phyloP scores from a whole-genome alignment of 2,113 vertebrate species.

The Pampusana beccarii region DNA sequence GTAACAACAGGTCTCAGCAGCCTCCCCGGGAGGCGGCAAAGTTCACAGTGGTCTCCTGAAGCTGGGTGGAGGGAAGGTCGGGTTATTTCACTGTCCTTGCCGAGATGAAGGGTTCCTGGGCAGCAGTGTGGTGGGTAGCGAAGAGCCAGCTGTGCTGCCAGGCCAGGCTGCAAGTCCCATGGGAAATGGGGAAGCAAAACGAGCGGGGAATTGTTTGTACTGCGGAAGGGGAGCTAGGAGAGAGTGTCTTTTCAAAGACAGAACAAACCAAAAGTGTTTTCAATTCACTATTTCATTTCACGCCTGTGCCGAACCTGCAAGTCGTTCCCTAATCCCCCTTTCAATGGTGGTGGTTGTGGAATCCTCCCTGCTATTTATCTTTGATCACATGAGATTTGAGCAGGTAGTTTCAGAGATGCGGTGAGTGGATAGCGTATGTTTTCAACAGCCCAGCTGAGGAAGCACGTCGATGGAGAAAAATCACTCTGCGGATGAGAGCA shows the following conservation, averaged over 20 bases:
- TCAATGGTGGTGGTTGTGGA: neutral
- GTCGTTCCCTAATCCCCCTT: neutral
- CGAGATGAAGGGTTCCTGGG: rapidly evolving
- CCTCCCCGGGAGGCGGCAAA: neutral
- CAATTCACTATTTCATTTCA: neutral
- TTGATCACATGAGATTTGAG: neutral
- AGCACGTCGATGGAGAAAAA: neutral
- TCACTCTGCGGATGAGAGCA: neutral
- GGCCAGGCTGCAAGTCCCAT: rapidly evolving
- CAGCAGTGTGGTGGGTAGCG: rapidly evolving
- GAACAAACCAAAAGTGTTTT: neutral
- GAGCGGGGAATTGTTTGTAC: neutral
- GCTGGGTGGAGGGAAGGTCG: neutral
- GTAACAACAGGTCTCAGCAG: neutral
- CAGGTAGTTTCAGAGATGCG: neutral
- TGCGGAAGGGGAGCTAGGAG: rapidly evolving
- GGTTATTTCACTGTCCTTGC: neutral
- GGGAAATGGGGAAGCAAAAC: rapidly evolving
- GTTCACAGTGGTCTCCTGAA: neutral
- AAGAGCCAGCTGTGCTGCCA: neutral
- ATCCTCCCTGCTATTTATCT: neutral
- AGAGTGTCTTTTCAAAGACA: neutral
- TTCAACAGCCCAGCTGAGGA: neutral
- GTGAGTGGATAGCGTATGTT: neutral
- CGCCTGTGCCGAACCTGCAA: neutral